These are phyloP conservation scores for Platycheirus rosarum DNA, from an alignment of 2,888 invertebrate species.

Conservation along the genomic window DNA sequence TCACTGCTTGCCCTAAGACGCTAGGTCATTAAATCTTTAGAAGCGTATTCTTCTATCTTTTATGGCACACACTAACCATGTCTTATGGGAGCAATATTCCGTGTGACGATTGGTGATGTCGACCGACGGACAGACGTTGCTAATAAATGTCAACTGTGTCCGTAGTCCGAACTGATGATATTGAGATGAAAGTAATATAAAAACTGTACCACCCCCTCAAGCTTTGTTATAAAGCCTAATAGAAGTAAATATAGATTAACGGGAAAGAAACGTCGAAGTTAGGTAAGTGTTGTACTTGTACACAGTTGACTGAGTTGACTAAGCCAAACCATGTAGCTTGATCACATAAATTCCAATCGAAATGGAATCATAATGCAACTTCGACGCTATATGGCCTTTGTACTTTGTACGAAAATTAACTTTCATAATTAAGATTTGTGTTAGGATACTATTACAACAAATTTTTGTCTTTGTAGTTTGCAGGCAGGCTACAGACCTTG, in stretches of 20 bases:
- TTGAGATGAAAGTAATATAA: conserved; percentile 47
- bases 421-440: neutral
- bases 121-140: conserved; percentile 15
- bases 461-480: too few species aligned
- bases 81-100: conserved; percentile 67
- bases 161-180: conserved; percentile 49
- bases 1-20: conserved; percentile 30
- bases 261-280: conserved; percentile 61
- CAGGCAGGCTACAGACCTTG: too few species aligned
- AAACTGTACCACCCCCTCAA: conserved; percentile 14
- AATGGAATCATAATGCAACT: conserved; percentile 50
- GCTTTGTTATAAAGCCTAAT: conserved; percentile 80
- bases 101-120: conserved; percentile 31
- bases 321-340: too few species aligned
- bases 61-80: conserved; percentile 64
- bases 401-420: neutral
- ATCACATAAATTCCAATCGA: conserved; percentile 72
- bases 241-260: conserved; percentile 81
- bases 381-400: conserved; percentile 9
- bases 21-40: conserved; percentile 64
- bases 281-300: too few species aligned
- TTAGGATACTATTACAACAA: too few species aligned
- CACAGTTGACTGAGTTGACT: too few species aligned
- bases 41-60: conserved; percentile 67
- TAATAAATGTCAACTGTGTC: conserved; percentile 59